Percentiles rank a stretch among this genome's conserved stretches.
Evolutionary conservation across 1,140 invertebrate species (phyloP).

Genomic region (Cyphomyrmex costatus): DNA sequence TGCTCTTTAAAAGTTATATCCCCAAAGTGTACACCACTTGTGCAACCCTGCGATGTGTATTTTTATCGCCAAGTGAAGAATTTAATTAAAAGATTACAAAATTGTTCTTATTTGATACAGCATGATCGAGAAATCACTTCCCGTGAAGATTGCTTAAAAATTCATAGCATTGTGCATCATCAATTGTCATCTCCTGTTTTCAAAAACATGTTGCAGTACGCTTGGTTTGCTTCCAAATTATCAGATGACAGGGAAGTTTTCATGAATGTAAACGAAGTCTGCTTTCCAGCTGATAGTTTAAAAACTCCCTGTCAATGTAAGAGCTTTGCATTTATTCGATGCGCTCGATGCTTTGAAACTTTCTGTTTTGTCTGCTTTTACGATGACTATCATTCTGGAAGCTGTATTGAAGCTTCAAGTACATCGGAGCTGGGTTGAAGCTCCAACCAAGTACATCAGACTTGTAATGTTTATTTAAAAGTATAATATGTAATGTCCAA

Average conservation of each 20-base stretch:
- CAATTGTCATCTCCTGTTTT: slow-evolving; percentile 49
- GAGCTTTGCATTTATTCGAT: not conserved
- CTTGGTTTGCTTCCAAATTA: not conserved
- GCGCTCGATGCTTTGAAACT: too few relatives aligned
- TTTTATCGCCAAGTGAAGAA: slow-evolving; percentile 75
- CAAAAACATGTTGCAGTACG: slow-evolving; percentile 17
- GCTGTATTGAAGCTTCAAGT: too few relatives aligned
- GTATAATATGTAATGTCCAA: too few relatives aligned
- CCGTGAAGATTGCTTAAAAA: slow-evolving; percentile 58
- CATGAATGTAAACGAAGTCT: slow-evolving; percentile 9
- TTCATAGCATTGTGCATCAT: slow-evolving; percentile 61
- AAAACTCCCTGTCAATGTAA: not conserved
- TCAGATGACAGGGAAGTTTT: not conserved
- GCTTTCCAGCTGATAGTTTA: not conserved
- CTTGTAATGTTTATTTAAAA: too few relatives aligned
- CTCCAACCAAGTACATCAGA: too few relatives aligned
- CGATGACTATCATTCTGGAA: too few relatives aligned
- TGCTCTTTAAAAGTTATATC: slow-evolving; percentile 73
- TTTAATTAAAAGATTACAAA: slow-evolving; percentile 64
- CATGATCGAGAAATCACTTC: slow-evolving; percentile 18
- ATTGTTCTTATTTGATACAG: slow-evolving; percentile 48
- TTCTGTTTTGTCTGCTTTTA: too few relatives aligned
- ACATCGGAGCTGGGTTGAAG: too few relatives aligned
- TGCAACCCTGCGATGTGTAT: slow-evolving; percentile 71
- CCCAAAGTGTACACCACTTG: slow-evolving; percentile 66